Conservation (phyloP, 2,113 vertebrate species). For the Atractosteus spatula region DNA sequence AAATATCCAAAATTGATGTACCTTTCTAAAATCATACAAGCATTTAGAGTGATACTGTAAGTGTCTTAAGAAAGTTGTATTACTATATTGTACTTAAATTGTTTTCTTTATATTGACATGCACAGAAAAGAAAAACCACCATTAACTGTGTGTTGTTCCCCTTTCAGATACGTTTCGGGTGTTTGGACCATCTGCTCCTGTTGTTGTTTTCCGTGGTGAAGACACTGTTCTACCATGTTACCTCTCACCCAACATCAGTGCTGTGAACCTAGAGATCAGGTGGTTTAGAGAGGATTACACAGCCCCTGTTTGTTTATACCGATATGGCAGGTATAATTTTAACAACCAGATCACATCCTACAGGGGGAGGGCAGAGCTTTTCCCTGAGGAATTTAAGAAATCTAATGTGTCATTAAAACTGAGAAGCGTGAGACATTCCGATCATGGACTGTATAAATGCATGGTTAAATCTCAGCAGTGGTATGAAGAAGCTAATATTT, state of each 20-base stretch:
- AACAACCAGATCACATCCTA: constrained; percentile 33
- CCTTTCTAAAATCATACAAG: no score
- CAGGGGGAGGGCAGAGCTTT: constrained; percentile 27
- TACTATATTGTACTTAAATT: no score
- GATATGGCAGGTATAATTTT: not conserved
- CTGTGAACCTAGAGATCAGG: constrained; percentile 36
- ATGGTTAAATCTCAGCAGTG: not conserved
- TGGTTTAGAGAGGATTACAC: constrained; percentile 27
- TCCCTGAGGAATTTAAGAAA: constrained; percentile 18
- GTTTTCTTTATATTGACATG: no score
- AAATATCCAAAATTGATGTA: no score
- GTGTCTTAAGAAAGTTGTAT: no score
- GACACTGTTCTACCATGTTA: constrained; percentile 31
- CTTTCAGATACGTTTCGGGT: not conserved
- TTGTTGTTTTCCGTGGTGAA: constrained; percentile 36
- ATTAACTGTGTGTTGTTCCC: not conserved
- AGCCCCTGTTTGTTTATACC: constrained; percentile 29
- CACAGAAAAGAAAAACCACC: no score
- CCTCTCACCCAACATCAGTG: constrained; percentile 34
- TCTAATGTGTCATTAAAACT: constrained; percentile 34
- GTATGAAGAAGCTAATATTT: no score
- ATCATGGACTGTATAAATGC: constrained; percentile 40
- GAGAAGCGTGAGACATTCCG: constrained; percentile 12
- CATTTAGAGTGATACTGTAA: no score
- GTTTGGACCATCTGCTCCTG: constrained; percentile 10